Percentiles rank a stretch among this genome's conserved stretches.
phyloP scores from a whole-genome alignment of 53 echinoderm and acorn worm species.

The Luidia sarsii region DNA sequence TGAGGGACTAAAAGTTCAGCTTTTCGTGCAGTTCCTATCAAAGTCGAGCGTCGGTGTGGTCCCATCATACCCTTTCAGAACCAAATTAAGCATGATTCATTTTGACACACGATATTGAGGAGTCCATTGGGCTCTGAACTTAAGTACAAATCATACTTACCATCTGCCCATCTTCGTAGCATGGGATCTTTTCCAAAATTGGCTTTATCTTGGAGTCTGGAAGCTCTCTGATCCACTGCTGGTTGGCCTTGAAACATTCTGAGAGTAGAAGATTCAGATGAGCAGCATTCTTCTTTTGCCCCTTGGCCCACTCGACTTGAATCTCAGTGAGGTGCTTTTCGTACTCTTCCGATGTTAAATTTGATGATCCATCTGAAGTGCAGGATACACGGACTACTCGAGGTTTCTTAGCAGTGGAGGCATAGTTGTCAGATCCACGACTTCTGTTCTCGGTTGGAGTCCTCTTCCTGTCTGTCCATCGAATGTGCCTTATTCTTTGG shows the following conservation, averaged over 20 bases:
- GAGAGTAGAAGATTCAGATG: constrained; percentile 36
- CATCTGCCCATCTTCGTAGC: constrained; percentile 18
- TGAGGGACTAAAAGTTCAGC: too few relatives aligned
- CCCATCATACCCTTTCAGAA: too few relatives aligned
- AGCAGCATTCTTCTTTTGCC: constrained; percentile 2
- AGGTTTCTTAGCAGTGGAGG: constrained; percentile 1
- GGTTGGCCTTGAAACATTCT: constrained; percentile 22
- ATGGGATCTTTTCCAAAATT: constrained; percentile 14
- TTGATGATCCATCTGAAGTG: constrained; percentile 5
- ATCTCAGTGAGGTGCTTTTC: constrained; percentile 34
- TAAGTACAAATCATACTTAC: not conserved
- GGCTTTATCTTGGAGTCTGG: constrained; percentile 46
- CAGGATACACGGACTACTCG: constrained; percentile 2
- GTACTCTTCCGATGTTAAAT: constrained; percentile 10
- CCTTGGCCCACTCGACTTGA: constrained; percentile 37
- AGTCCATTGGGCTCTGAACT: not conserved
- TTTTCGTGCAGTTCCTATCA: too few relatives aligned
- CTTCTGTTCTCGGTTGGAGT: constrained; percentile 6
- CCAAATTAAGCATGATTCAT: too few relatives aligned
- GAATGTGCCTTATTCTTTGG: constrained; percentile 54
- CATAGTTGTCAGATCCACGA: not conserved
- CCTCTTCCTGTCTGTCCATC: constrained; percentile 40
- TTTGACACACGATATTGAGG: too few relatives aligned
- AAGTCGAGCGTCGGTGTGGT: too few relatives aligned
- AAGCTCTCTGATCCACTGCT: constrained; percentile 37